Evolutionary conservation across 23 tunicate genomes (phyloP), one percentile per base, ranked within the genome.

Genomic region (Phallusia fumigata): DNA sequence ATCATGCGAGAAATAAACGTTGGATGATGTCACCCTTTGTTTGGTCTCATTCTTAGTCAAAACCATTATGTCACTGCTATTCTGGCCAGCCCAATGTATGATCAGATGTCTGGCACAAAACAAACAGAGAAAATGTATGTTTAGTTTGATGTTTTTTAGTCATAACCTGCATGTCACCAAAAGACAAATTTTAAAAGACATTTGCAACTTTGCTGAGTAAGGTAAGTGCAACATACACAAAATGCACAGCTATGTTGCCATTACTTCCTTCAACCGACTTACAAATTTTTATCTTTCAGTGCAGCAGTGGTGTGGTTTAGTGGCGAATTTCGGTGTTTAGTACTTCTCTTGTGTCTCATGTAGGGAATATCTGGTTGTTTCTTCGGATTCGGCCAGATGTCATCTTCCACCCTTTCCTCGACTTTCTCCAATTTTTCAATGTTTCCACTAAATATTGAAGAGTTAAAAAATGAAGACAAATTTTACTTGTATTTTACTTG

Each of bases 41-140:
- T 30, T 22, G 36, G 65, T 52, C 65, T 45, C 32, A 73, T 86
- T 73, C 36, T 91, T 91, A 1, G 96, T 91, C 34, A 91, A 65
- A 34, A 86, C 87, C 13, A 83, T 87, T 32, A 91, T 75, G 21
- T 64, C 86, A 16, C 86, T 24, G 65, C 90, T 91, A 73, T 79
- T 79, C 19, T 64, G 36, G 32, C 96, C 96, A 78, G 90, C 90
- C 96, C 96, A 91, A 36, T 91, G 96, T 2, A 91, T 80, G 33
- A 91, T 82, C 80, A 91, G 72, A 58, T 91, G 96, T 21, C 96
- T 91, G 44, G 51, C 76, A 75, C 52, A 75, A 79, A n/a, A 65
- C 1, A n/a, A n/a, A n/a, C n/a, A n/a, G n/a, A n/a, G n/a, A n/a
- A n/a, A n/a, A n/a, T n/a, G n/a, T n/a, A n/a, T n/a, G n/a, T n/a